These are phyloP conservation scores for Meloe dianella DNA, from an alignment of 2,888 invertebrate species.

Conservation along the genomic window DNA sequence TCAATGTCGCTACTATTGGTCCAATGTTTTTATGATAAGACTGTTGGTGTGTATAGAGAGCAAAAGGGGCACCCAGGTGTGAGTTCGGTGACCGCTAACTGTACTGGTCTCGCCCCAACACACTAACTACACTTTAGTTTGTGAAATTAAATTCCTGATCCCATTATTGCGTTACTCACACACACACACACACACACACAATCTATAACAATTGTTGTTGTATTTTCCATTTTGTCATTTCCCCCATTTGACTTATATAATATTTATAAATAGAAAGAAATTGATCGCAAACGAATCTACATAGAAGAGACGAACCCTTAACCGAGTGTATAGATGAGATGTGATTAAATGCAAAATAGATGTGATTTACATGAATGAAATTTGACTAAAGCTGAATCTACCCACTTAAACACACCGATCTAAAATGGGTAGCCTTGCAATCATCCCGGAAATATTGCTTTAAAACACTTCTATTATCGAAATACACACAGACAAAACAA, in stretches of 20 bases:
- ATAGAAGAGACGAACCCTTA: conserved; percentile 1
- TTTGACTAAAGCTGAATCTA: conserved; percentile 1
- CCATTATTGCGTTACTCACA: conserved; percentile 17
- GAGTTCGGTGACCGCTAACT: conserved; percentile 30
- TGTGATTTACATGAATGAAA: conserved; percentile 17
- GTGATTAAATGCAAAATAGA: conserved; percentile 6
- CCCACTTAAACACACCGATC: background rate
- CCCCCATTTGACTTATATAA: background rate
- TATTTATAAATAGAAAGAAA: background rate
- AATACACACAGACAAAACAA: background rate
- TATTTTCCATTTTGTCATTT: background rate
- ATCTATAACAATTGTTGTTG: background rate
- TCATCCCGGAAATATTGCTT: background rate
- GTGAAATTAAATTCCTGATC: conserved; percentile 26
- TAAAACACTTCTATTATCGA: background rate
- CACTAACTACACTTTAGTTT: conserved; percentile 16
- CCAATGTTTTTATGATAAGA: background rate
- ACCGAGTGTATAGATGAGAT: background rate
- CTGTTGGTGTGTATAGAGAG: background rate
- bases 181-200: too few relatives aligned
- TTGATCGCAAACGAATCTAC: background rate
- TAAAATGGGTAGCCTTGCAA: background rate
- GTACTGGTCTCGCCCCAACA: conserved; percentile 25
- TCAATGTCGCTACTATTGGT: background rate
- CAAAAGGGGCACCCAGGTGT: conserved; percentile 17